These are phyloP conservation scores for Lagorchestes hirsutus DNA, from an alignment of 2,797 vertebrate species.

Conservation along the genomic window DNA sequence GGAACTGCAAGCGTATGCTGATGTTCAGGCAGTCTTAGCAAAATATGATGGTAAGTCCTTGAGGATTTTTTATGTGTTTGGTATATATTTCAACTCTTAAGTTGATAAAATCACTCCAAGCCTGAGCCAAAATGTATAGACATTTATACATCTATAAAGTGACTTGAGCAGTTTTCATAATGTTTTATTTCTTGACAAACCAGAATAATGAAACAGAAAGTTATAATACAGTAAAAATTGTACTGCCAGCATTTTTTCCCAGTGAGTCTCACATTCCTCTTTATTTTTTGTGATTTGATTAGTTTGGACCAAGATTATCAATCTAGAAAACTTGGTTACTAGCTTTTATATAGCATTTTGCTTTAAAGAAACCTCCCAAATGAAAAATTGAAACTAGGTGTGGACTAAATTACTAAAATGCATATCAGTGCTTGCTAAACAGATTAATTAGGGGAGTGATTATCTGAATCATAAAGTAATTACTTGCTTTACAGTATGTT, in stretches of 20 bases:
- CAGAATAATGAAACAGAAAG: conserved; percentile 18
- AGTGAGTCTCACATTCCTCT: conserved; percentile 23
- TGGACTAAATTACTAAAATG: not conserved
- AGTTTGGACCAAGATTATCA: conserved; percentile 21
- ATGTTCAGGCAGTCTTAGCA: conserved; percentile 98
- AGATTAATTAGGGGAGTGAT: not conserved
- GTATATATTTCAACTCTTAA: not conserved
- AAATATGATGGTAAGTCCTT: conserved; percentile 95
- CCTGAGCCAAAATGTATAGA: not conserved
- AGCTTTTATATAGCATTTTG: conserved; percentile 22
- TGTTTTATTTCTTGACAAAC: conserved; percentile 56
- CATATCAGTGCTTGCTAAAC: conserved; percentile 39
- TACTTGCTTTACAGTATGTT: conserved; percentile 53
- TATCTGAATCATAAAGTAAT: conserved; percentile 10
- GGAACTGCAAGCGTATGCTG: conserved; percentile 97
- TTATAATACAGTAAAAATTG: conserved; percentile 41
- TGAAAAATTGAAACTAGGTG: not conserved
- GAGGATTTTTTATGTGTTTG: conserved; percentile 32
- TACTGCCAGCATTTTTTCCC: not conserved
- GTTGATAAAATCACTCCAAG: conserved; percentile 25
- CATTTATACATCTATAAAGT: not conserved
- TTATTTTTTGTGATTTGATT: conserved; percentile 15
- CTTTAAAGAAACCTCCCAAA: conserved; percentile 18
- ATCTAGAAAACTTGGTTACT: not conserved
- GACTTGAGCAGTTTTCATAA: not conserved